Base-by-base conservation (phyloP, 2,113 vertebrate species). In the Neolamprologus brichardi region DNA sequence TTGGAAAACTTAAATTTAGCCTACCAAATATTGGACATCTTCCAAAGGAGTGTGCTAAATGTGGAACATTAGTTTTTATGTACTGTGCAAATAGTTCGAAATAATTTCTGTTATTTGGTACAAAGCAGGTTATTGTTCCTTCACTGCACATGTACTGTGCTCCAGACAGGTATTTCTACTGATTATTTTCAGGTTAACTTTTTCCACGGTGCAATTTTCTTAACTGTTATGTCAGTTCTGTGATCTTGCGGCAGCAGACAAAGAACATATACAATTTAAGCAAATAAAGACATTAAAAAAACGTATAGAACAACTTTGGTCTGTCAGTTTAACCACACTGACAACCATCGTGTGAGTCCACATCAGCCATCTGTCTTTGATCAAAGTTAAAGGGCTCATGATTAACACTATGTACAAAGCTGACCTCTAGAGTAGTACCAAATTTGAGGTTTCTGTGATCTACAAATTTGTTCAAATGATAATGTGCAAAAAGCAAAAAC, bases 91-190 rank as follows among this genome's bases (percentile, higher is more conserved):
- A 91, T 58, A 88, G 44, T 89, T 91, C 8, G 82, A 91, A 92
- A 79, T 32, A 14, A 86, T 87, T 91, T 81, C 86, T 87, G 82
- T 85, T 28, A 89, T 88, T 77, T 91, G 89, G 81, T 72, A 88
- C 83, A 88, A 89, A 91, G 87, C 13, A 84, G 49, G 86, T 89
- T 91, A 87, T 92, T 93, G 88, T 89, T 91, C 82, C 84, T 81
- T 78, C 54, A 72, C 88, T 84, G 88, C 64, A 86, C 77, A 77
- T 70, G 8, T 34, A 49, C 20, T 15, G 72, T 9, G 77, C 78
- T 85, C 84, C 92, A 95, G 85, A 93, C 89, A 88, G 67, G 62
- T 82, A 89, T 88, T 87, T 92, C 88, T 37, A 84, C 85, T 53
- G 70, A 52, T 77, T 82, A 30, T 53, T 15, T 17, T 84, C 30